Base-by-base conservation (phyloP, 37 sponge, comb jelly and placozoan genomes). In the Sycon ciliatum region DNA sequence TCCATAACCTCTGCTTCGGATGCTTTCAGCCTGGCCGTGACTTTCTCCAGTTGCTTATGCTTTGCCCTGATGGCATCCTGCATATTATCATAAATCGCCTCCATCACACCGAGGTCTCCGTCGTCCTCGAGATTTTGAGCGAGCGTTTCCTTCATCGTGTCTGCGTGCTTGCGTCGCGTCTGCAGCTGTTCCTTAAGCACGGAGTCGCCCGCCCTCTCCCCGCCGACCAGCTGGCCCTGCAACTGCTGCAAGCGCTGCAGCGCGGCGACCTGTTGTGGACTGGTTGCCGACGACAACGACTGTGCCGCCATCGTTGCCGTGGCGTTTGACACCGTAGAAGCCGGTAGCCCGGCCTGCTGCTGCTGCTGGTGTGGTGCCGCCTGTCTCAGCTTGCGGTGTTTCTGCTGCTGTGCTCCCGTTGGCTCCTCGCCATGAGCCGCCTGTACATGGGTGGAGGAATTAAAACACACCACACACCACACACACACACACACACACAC, bases 1-100 rank as follows among this genome's bases (percentile, higher is more conserved):
- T 96, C 99, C 20, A 55, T 68, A 34, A 86, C 85, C 61, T 96
- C 99, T 34, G 81, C 85, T 28, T 86, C 75, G 3, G 89, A 84
- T 34, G 82, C 65, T 4, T 53, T 36, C 3, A 79, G 76, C 71
- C 75, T 79, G 0, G 34, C 57, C 29, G 75, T 73, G 16, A 34
- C 34, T 23, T 64, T 56, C 23, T 82, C 84, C 5, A 90, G 65
- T 4, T 34, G 39, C 24, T 61, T 32, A 4, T 75, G 71, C 71
- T 93, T 89, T 22, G 57, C 84, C 31, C 76, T 33, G 3, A 93
- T 85, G 34, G 89, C 90, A 18, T 89, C 94, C 78, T 70, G 82
- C 24, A 93, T 38, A 4, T 83, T 82, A 69, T 86, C 82, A 69
- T 85, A 93, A 16, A 93, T 83, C 29, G 69, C 65, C 39, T 79